Evolutionary conservation across 2,888 invertebrate genomes (phyloP), one percentile per base, ranked within the genome.

Genomic region (Trimorus sp.): DNA sequence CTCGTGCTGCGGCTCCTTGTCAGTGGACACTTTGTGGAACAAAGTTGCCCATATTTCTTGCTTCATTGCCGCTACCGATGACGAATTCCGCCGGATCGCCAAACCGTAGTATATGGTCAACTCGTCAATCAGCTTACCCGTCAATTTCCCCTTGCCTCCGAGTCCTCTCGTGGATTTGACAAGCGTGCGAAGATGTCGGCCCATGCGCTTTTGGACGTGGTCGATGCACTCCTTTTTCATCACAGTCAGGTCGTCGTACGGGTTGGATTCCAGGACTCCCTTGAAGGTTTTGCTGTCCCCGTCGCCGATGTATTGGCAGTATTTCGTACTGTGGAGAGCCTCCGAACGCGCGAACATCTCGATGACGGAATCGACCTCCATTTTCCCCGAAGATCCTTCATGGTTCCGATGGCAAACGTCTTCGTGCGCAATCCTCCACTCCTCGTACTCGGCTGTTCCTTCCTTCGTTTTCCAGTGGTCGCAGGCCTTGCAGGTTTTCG

Each of bases 321-420:
- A 86, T 77, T 82, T 82, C 48, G 74, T 76, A 11, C 49, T 63
- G 48, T 83, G 54, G 36, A 70, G 51, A 63, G 83, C 77, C 49
- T 81, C 73, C 9, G 82, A 84, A 63, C 84, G 58, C 56, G 76
- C 66, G 71, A 86, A 86, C 60, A 86, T 85, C 71, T 85, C 83
- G 53, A 79, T 74, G 16, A 83, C 82, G 42, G 83, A 78, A 62
- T 82, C 80, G 12, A 85, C 83, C 56, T 84, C 84, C 85, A 85
- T 85, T 71, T 84, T 83, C 70, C 83, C 80, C 26, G 84, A 80
- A 54, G 80, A 82, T 62, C 85, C 84, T 63, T 84, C 79, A 60
- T 85, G 85, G 80, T 86, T 86, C 4, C 71, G 79, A 49, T 74
- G 66, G 73, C 85, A 84, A 8, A 84, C 74, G n/a, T 58, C 38